Evolutionary conservation across 2,888 invertebrate genomes (phyloP).

Genomic region (Leucozona laternaria): DNA sequence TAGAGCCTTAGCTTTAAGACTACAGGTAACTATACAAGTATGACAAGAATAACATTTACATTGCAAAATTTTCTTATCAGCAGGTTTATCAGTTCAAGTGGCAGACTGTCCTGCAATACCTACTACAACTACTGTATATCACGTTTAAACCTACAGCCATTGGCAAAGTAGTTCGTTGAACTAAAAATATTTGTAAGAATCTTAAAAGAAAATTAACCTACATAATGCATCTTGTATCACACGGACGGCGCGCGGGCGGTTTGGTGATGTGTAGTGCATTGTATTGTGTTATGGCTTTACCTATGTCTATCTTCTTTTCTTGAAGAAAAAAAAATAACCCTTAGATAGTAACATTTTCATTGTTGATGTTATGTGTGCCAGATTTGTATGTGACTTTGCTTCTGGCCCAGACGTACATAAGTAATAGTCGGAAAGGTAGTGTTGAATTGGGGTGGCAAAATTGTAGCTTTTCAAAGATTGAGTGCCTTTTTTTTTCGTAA

Average conservation of each 20-base stretch:
- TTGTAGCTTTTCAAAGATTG: no score
- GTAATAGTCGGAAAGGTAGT: background rate
- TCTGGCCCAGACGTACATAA: background rate
- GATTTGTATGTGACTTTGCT: conserved; percentile 9
- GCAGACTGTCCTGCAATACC: background rate
- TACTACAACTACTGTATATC: background rate
- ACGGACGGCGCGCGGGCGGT: background rate
- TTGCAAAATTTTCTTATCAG: conserved; percentile 5
- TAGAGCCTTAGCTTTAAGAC: no score
- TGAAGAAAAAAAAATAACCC: conserved; percentile 2
- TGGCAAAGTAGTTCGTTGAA: conserved; percentile 26
- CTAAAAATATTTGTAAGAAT: conserved; percentile 3
- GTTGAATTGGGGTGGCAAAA: background rate
- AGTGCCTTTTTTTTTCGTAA: no score
- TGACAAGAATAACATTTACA: background rate
- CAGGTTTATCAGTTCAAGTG: background rate
- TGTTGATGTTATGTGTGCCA: conserved; percentile 17
- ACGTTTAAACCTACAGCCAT: background rate
- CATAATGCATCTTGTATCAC: background rate
- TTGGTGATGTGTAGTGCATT: background rate
- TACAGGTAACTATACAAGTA: background rate
- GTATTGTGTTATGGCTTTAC: background rate
- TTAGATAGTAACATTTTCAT: background rate
- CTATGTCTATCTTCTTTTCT: conserved; percentile 1
- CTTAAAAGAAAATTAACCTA: conserved; percentile 22